These are phyloP conservation scores for Pithys albifrons DNA, from an alignment of 2,113 vertebrate genomes.

Conservation along the genomic window DNA sequence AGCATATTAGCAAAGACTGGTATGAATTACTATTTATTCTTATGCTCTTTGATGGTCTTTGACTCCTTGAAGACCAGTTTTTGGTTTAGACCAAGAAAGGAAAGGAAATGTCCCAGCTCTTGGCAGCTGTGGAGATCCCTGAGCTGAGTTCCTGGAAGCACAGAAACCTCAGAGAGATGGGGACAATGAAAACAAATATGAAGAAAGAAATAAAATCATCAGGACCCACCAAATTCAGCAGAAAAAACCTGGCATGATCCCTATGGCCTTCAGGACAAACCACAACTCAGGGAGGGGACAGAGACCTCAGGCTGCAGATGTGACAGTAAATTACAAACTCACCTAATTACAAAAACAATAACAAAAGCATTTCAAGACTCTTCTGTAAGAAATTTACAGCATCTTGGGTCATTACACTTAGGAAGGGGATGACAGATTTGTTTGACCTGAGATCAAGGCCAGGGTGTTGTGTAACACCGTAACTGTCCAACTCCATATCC, in stretches of 20 bases:
- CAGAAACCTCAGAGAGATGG: not conserved
- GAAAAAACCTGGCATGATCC: not conserved
- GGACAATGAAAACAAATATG: not conserved
- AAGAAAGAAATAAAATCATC: not conserved
- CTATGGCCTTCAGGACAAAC: not conserved
- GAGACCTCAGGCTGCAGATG: not conserved
- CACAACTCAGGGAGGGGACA: not conserved
- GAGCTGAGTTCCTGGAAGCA: constrained; percentile 30
- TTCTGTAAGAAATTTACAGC: not conserved
- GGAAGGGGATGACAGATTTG: not conserved
- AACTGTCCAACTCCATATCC: not conserved
- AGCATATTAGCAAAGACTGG: constrained; percentile 10
- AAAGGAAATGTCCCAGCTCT: not conserved
- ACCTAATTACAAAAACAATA: not conserved
- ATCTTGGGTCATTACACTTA: not conserved
- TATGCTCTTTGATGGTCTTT: constrained; percentile 29
- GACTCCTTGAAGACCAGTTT: constrained; percentile 25
- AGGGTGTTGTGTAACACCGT: not conserved
- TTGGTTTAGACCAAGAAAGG: constrained; percentile 39
- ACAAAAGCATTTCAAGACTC: not conserved
- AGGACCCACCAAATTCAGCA: not conserved
- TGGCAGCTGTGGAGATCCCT: not conserved
- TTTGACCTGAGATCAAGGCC: not conserved
- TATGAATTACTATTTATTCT: constrained; percentile 42
- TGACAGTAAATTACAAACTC: not conserved